phyloP scores from a whole-genome alignment of 2,113 vertebrate species.

The Maccullochella peelii region DNA sequence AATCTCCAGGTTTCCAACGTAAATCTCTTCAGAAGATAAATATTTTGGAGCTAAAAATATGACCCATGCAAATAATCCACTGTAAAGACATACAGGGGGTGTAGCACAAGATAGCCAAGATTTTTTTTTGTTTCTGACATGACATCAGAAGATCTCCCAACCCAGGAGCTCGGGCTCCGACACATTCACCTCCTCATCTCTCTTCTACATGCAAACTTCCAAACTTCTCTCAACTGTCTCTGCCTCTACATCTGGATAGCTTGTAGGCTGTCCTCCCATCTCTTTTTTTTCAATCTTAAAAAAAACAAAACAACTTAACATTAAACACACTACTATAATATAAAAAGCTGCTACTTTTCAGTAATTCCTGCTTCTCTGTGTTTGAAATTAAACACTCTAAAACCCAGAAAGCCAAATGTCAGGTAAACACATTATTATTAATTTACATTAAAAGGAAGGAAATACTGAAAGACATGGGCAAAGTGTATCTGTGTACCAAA shows the following conservation, averaged over 20 bases:
- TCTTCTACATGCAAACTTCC: conserved; percentile 73
- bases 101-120: conserved; percentile 17
- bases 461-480: conserved; percentile 47
- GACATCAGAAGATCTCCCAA: conserved; percentile 32
- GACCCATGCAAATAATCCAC: conserved; percentile 40
- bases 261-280: conserved; percentile 28
- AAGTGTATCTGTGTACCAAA: conserved; percentile 28
- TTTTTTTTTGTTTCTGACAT: conserved; percentile 7
- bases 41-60: conserved; percentile 25
- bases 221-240: conserved; percentile 51
- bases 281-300: conserved; percentile 15
- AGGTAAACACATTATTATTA: conserved; percentile 35
- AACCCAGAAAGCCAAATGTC: conserved; percentile 32
- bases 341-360: conserved; percentile 21
- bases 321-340: conserved; percentile 52
- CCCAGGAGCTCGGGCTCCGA: conserved; percentile 33
- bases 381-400: conserved; percentile 44
- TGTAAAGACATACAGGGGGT: conserved; percentile 41
- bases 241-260: conserved; percentile 18
- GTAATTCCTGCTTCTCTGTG: conserved; percentile 10
- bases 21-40: conserved; percentile 62
- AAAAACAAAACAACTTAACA: conserved; percentile 25
- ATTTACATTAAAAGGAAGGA: conserved; percentile 37
- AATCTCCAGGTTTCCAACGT: conserved; percentile 45
- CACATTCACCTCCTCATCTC: conserved; percentile 62